These are phyloP conservation scores for Scophthalmus maximus DNA, from an alignment of 2,113 vertebrate genomes.

Conservation along the genomic window DNA sequence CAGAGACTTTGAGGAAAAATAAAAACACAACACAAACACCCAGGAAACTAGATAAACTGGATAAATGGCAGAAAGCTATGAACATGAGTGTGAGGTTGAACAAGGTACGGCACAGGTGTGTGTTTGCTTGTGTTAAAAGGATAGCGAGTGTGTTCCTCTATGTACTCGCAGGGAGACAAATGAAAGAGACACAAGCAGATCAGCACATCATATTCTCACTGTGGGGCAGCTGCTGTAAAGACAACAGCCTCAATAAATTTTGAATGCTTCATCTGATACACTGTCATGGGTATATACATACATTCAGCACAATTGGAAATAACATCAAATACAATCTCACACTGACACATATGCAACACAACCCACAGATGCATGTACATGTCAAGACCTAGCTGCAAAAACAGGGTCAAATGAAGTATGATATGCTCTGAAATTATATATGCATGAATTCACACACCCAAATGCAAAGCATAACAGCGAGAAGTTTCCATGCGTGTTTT, in stretches of 20 bases:
- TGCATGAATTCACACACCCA: conserved; percentile 24
- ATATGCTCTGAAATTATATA: conserved; percentile 33
- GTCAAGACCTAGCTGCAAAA: conserved; percentile 8
- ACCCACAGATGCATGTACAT: neutral
- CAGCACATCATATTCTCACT: neutral
- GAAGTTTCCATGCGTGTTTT: conserved; percentile 1
- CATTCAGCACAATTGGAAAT: conserved; percentile 11
- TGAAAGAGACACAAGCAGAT: neutral
- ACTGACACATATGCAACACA: neutral
- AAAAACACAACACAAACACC: conserved; percentile 23
- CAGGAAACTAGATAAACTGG: conserved; percentile 49
- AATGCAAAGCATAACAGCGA: neutral
- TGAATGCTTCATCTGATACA: neutral
- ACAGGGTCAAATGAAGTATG: conserved; percentile 19
- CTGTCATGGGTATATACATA: neutral
- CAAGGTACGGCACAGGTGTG: conserved; percentile 8
- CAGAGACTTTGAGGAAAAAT: conserved; percentile 48
- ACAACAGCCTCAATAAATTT: neutral
- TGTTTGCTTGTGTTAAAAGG: neutral
- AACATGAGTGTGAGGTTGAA: conserved; percentile 9
- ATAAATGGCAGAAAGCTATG: conserved; percentile 62
- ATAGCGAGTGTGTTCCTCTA: neutral
- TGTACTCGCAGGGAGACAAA: neutral
- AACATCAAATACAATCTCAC: conserved; percentile 9
- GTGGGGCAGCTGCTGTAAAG: neutral